A percentile compares a stretch with the other conserved stretches of the same genome.
Conservation (phyloP, 1,140 invertebrate species). For the Danaus melanippus region DNA sequence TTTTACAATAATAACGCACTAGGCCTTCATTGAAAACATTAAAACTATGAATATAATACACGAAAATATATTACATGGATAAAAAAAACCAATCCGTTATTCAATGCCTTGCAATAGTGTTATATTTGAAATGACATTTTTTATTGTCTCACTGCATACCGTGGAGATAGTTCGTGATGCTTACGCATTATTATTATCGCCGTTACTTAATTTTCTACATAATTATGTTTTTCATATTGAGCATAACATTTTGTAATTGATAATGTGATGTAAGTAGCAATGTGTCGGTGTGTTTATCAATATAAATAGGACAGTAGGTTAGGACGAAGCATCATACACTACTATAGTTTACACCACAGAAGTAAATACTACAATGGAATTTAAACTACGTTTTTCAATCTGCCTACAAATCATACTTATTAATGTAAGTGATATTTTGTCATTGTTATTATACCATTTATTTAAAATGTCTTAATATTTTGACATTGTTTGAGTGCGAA, state of each 20-base stretch:
- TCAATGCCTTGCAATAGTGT: too few species aligned
- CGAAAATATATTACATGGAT: too few species aligned
- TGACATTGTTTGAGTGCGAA: too few species aligned
- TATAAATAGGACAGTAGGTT: slow-evolving; percentile 30
- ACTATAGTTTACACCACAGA: slow-evolving; percentile 8
- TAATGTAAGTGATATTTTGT: slow-evolving; percentile 12
- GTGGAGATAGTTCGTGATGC: slow-evolving; percentile 1
- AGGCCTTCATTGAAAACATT: too few species aligned
- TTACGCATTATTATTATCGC: too few species aligned
- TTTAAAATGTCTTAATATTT: slow-evolving; percentile 1
- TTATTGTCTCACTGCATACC: background rate
- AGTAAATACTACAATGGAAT: slow-evolving; percentile 19
- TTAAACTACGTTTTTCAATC: slow-evolving; percentile 13
- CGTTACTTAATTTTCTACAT: too few species aligned
- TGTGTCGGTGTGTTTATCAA: slow-evolving; percentile 15
- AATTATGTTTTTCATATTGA: background rate
- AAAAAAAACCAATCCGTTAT: too few species aligned
- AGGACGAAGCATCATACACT: slow-evolving; percentile 11
- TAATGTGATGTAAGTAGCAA: slow-evolving; percentile 12
- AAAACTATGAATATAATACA: too few species aligned
- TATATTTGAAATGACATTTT: background rate
- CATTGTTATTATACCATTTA: background rate
- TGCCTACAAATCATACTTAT: slow-evolving; percentile 16
- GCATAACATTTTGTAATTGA: slow-evolving; percentile 9
- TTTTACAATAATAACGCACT: too few species aligned